phyloP scores from a whole-genome alignment of 2,888 invertebrate genomes.

The Tryphoninae sp. region DNA sequence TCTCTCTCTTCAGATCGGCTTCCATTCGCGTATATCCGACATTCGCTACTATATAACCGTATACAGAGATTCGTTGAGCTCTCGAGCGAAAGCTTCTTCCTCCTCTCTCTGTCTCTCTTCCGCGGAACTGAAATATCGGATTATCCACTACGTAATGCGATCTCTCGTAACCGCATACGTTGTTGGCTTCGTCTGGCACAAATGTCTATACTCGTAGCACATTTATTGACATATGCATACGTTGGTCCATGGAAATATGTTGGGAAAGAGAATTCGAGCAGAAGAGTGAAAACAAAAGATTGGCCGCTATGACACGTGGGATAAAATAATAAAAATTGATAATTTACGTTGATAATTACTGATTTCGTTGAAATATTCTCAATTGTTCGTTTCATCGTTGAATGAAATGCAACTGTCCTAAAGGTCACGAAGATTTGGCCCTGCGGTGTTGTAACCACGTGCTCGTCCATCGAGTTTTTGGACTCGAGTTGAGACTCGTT shows the following conservation, averaged over 20 bases:
- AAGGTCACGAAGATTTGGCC: neutral
- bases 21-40: slow-evolving; percentile 56
- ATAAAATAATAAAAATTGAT: too few relatives aligned
- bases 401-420: neutral
- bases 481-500: slow-evolving; percentile 6
- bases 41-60: slow-evolving; percentile 20
- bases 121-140: slow-evolving; percentile 59
- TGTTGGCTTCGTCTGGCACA: slow-evolving; percentile 5
- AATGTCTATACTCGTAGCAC: slow-evolving; percentile 2
- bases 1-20: slow-evolving; percentile 62
- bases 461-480: slow-evolving; percentile 15
- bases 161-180: slow-evolving; percentile 56
- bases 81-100: slow-evolving; percentile 18
- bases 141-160: slow-evolving; percentile 67
- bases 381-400: too few relatives aligned
- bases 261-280: too few relatives aligned
- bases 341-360: too few relatives aligned
- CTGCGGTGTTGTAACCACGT: neutral
- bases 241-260: neutral
- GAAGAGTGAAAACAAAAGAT: too few relatives aligned
- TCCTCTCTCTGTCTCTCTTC: slow-evolving; percentile 8
- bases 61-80: slow-evolving; percentile 14
- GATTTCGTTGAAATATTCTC: too few relatives aligned
- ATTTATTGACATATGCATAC: slow-evolving; percentile 12
- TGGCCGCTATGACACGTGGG: too few relatives aligned